phyloP scores from a whole-genome alignment of 1,140 invertebrate genomes.

The Bombus waltoni region DNA sequence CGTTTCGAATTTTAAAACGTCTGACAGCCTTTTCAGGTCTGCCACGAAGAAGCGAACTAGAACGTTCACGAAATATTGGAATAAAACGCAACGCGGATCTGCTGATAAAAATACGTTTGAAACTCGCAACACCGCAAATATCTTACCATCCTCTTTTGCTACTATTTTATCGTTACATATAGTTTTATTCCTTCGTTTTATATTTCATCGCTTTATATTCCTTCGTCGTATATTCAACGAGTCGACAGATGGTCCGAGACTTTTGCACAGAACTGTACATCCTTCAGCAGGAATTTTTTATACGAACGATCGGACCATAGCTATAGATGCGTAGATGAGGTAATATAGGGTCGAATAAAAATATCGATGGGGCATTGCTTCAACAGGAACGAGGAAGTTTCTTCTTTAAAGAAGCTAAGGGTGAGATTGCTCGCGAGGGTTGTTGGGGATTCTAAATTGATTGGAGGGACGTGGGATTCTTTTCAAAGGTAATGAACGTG shows the following conservation, averaged over 20 bases:
- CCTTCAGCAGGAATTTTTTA: neutral
- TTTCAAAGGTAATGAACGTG: neutral
- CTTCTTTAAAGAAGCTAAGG: conserved; percentile 6
- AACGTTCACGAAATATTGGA: no score
- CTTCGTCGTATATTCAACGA: neutral
- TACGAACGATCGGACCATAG: neutral
- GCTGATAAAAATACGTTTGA: no score
- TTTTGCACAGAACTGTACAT: neutral
- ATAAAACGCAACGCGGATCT: no score
- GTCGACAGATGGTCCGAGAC: no score
- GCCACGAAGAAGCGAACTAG: no score
- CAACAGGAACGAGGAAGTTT: neutral
- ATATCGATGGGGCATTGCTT: conserved; percentile 34
- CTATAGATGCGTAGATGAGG: neutral
- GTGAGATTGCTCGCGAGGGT: neutral
- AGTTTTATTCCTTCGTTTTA: neutral
- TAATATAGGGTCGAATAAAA: conserved; percentile 32
- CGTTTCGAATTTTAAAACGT: no score
- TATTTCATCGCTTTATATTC: neutral
- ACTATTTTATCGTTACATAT: neutral
- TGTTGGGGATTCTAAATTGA: conserved; percentile 7
- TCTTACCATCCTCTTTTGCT: conserved; percentile 15
- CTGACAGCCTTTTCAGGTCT: no score
- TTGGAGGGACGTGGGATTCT: neutral
- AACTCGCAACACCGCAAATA: no score